A percentile compares a stretch with the other conserved stretches of the same genome.
Conservation (phyloP, 2,113 vertebrate species). For the zebrafish (Danio rerio) region DNA sequence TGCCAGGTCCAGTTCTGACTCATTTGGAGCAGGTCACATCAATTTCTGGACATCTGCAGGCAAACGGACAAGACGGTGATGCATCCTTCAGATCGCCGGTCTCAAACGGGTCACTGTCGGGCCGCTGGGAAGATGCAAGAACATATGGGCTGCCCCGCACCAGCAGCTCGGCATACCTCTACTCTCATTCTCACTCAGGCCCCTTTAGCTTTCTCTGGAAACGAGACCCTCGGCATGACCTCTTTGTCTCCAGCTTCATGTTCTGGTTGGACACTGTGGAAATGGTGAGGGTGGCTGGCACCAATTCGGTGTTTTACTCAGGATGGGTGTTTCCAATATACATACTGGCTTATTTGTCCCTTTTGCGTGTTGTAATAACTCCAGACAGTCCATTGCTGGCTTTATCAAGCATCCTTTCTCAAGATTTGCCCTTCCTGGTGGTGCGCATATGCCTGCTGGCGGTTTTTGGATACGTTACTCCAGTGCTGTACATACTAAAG, state of each 20-base stretch:
- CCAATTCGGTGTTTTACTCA: slow-evolving; percentile 67
- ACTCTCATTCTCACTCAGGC: slow-evolving; percentile 61
- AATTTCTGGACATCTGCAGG: slow-evolving; percentile 63
- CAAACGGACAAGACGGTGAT: slow-evolving; percentile 54
- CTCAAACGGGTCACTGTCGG: slow-evolving; percentile 52
- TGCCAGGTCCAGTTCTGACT: slow-evolving; percentile 68
- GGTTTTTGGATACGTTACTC: slow-evolving; percentile 75
- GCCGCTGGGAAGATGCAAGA: slow-evolving; percentile 37
- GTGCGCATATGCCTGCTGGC: slow-evolving; percentile 74
- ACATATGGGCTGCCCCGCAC: slow-evolving; percentile 2
- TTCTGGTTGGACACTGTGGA: slow-evolving; percentile 84
- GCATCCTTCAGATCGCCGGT: slow-evolving; percentile 33
- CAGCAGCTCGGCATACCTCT: slow-evolving; percentile 61
- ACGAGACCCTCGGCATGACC: slow-evolving; percentile 70
- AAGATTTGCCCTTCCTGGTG: slow-evolving; percentile 82
- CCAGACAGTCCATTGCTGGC: slow-evolving; percentile 72
- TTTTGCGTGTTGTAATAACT: slow-evolving; percentile 70
- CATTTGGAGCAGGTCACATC: slow-evolving; percentile 70
- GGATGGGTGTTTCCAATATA: slow-evolving; percentile 81
- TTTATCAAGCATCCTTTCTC: slow-evolving; percentile 71
- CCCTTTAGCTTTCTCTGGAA: slow-evolving; percentile 63
- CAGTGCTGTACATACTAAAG: slow-evolving; percentile 78
- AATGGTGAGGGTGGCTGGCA: slow-evolving; percentile 77
- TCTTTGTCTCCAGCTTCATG: slow-evolving; percentile 75
- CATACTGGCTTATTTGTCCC: slow-evolving; percentile 77